Base-by-base conservation (phyloP, 37 sponge, comb jelly and placozoan genomes). In the Corticium candelabrum region DNA sequence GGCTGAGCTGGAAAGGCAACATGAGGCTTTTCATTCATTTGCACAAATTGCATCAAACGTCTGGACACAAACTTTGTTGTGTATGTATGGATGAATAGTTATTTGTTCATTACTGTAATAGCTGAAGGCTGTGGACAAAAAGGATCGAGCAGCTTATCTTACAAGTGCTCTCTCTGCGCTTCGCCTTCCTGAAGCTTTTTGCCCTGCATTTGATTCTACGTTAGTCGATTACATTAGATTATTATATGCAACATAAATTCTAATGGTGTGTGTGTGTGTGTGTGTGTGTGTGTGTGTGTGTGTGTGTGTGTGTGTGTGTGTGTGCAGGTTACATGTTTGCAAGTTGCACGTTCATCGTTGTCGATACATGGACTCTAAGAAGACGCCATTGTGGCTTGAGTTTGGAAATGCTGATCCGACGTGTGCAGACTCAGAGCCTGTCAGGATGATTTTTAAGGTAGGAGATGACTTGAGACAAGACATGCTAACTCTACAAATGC, bases 401-500 rank as follows among this genome's bases (percentile, higher is more conserved):
- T 94, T 94, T 74, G 41, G 75, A 40, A 90, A 86, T 73, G 79
- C 68, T 67, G 92, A 91, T 79, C 86, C 80, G 34, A 86, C 85
- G 1, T 76, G 40, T 32, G 39, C 68, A 37, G 41, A 68, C 11
- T 76, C 67, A 32, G 56, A 68, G 33, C 78, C 75, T 5, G 90
- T 94, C 75, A 90, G 88, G 74, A 68, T 94, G 56, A 94, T 94
- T 30, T 85, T 89, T 37, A 94, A 94, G 75, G 82, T 90, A 37
- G 95, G 95, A 4, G 95, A 94, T 38, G 95, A 94, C 83, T 82
- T 94, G 29, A 40, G 95, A 74, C 95, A 94, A 40, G 95, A 94
- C 81, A 94, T 94, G 95, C 89, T 94, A 40, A 94, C 95, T 0
- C 86, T 94, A 68, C 95, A 94, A 70, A 94, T 94, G 91, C 67